Evolutionary conservation across 2,888 invertebrate species (phyloP), one percentile per base, ranked within the genome.

Genomic region (Ophonus ardosiacus): DNA sequence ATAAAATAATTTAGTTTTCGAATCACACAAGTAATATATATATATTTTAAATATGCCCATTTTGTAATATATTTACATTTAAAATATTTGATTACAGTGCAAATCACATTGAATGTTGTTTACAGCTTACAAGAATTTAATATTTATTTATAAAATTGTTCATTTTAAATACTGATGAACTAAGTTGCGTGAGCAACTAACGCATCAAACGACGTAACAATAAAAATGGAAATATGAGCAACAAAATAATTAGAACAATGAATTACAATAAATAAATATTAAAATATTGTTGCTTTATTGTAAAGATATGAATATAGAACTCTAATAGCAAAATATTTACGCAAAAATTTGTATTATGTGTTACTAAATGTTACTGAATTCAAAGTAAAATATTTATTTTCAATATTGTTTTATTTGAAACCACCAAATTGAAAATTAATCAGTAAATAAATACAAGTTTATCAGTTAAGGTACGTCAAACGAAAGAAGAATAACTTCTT

Each of bases 251-350:
- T 59, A 59, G n/a, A 31, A 68, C 24, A 68, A 68, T 38, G 6
- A 68, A 38, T 38, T 68, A 68, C 38, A 68, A 68, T 68, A 68
- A 68, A 68, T 68, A 68, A 68, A 68, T 68, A 68, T 68, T 68
- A 38, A 68, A 68, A 24, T 38, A 68, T 31, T 38, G 38, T 68
- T 68, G 68, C 68, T 68, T 68, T 68, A 38, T 31, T 68, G 68
- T 68, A 68, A 68, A 68, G 24, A 68, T 31, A 68, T 68, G 68
- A 31, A 68, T 38, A 68, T 68, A 68, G 63, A 68, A 15, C 38
- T 15, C 38, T 68, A 68, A 63, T 63, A 63, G 63, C 15, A 59
- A 63, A 63, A 18, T 63, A 63, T 59, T 59, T 63, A 63, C 63
- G 31, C 31, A 68, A 63, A 59, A 0, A 63, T 63, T 63, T 68